Percentiles rank a stretch among this genome's conserved stretches.
These are phyloP conservation scores for Mayetiola destructor DNA, from an alignment of 2,888 invertebrate genomes.

Conservation along the genomic window DNA sequence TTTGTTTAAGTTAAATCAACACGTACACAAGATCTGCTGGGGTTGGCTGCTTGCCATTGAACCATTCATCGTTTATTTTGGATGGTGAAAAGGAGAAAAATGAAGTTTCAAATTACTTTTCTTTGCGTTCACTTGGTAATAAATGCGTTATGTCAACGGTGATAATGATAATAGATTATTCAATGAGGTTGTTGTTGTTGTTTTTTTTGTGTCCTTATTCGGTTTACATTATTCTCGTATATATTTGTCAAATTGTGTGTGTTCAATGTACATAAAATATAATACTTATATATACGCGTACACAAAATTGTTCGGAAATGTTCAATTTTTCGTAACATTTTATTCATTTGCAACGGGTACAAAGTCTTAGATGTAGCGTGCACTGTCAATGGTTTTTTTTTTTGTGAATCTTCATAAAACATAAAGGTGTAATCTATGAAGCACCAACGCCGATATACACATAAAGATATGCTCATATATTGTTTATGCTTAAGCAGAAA, in stretches of 20 bases:
- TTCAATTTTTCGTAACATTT: background rate
- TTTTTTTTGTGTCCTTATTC: background rate
- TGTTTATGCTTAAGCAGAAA: background rate
- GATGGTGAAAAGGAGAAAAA: conserved; percentile 3
- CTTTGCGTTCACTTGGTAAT: conserved; percentile 12
- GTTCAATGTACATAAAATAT: background rate
- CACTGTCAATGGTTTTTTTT: background rate
- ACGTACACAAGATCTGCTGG: conserved; percentile 1
- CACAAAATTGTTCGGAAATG: background rate
- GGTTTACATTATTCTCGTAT: background rate
- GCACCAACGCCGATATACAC: background rate
- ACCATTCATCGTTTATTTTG: no score
- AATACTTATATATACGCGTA: background rate
- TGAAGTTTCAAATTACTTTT: background rate
- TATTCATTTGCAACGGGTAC: no score
- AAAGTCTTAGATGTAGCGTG: background rate
- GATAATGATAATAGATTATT: conserved; percentile 12
- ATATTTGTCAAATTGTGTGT: conserved; percentile 1
- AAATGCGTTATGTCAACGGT: conserved; percentile 10
- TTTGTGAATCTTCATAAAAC: background rate
- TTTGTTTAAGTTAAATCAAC: conserved; percentile 5
- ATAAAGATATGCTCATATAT: background rate
- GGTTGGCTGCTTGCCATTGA: conserved; percentile 9
- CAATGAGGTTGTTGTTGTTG: no score
- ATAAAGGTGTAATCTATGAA: conserved; percentile 6